A percentile compares a stretch with the other conserved stretches of the same genome.
phyloP scores from a whole-genome alignment of 2,888 invertebrate species.

The Nasonia oneida region DNA sequence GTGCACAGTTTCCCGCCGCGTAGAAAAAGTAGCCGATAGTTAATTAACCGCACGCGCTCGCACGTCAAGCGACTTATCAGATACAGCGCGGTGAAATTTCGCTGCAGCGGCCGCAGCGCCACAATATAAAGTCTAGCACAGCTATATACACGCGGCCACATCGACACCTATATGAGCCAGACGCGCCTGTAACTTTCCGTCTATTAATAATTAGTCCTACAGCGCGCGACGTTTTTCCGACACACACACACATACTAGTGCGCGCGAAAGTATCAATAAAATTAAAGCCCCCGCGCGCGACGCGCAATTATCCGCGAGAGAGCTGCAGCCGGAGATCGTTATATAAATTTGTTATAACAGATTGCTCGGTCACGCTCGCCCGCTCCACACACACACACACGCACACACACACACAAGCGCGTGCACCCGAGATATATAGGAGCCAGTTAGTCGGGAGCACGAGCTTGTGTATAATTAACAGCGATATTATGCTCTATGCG shows the following conservation, averaged over 20 bases:
- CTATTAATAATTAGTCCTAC: slow-evolving; percentile 39
- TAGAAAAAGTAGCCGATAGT: not conserved
- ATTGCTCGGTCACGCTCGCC: slow-evolving; percentile 1
- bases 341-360: slow-evolving; percentile 50
- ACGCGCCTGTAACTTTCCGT: slow-evolving; percentile 15
- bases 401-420: too few species aligned
- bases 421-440: not conserved
- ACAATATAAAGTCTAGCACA: too few species aligned
- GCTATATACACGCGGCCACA: not conserved
- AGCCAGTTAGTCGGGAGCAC: not conserved
- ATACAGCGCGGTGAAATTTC: not conserved
- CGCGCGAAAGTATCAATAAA: slow-evolving; percentile 41
- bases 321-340: slow-evolving; percentile 29
- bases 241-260: not conserved
- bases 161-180: not conserved
- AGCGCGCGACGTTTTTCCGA: not conserved
- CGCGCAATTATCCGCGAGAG: slow-evolving; percentile 33
- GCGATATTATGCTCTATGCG: slow-evolving; percentile 20
- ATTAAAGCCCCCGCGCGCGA: slow-evolving; percentile 18
- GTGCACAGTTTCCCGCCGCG: not conserved
- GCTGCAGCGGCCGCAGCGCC: too few species aligned
- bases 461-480: slow-evolving; percentile 42
- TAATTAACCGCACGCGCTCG: not conserved
- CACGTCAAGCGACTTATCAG: not conserved
- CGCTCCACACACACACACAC: not conserved